Base-by-base conservation (phyloP, 2,888 invertebrate species). In the Allygus modestus region DNA sequence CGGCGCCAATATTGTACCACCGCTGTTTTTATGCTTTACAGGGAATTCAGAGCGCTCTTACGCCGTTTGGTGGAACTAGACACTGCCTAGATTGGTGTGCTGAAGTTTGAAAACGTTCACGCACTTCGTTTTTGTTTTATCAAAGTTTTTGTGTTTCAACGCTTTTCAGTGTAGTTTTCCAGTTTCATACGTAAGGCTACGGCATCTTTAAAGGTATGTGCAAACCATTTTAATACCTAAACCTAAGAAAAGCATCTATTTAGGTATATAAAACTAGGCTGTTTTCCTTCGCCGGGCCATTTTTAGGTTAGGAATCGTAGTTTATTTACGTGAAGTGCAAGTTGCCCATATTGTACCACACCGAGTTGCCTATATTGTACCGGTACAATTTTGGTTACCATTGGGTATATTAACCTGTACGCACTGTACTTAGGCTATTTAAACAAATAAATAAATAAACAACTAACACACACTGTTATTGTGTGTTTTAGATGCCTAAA, bases 321-420 rank as follows among this genome's bases (percentile, higher is more conserved):
- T 31, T 26, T 79, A 17, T 46, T 79, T 54, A n/a, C 54, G 12
- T 15, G 17, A 12, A 79, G 51, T 46, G 31, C 51, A 15, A 51
- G 79, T 79, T 79, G 79, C 79, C 79, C 28, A 54, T 54, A 61
- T 81, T 58, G 61, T 81, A 81, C 61, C 58, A n/a, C 79, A 26
- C 15, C n/a, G 9, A 28, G 46, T 46, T 79, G 28, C 81, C 61
- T 37, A 37, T 20, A 58, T 81, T 58, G 81, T 81, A 79, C 79
- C 79, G 65, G 81, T 81, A 37, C 31, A n/a, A 37, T 81, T 61
- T 81, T n/a, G n/a, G 41, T 12, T 37, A 37, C 58, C 1, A 31
- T 81, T 81, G 28, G 46, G 20, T 41, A 54, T 7, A 79, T 26
- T 79, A 37, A 77, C 7, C 4, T n/a, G 0, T 77, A 37, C 41